phyloP scores from a whole-genome alignment of 2,797 vertebrate species.

The Typhlichthys subterraneus region DNA sequence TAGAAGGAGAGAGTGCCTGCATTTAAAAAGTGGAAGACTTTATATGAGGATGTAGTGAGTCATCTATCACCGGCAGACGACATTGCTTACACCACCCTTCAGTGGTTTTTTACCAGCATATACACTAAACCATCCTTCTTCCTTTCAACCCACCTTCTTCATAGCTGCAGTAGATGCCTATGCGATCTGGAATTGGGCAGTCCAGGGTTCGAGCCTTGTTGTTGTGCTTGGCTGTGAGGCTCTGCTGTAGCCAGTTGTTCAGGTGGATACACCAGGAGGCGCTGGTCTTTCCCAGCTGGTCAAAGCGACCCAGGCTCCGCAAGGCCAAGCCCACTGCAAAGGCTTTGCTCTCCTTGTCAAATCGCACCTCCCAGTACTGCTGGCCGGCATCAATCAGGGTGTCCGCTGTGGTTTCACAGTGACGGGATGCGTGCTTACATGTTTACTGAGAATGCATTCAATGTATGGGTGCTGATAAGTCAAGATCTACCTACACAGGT shows the following conservation, averaged over 20 bases:
- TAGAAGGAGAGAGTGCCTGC: slow-evolving; percentile 90
- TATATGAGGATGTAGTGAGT: background rate
- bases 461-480: no score
- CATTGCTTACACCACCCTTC: no score
- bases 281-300: slow-evolving; percentile 90
- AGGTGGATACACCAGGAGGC: slow-evolving; percentile 95
- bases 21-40: slow-evolving; percentile 1
- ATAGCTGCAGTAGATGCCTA: slow-evolving; percentile 92
- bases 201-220: slow-evolving; percentile 94
- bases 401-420: slow-evolving; percentile 77
- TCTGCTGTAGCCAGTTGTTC: slow-evolving; percentile 98
- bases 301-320: slow-evolving; percentile 89
- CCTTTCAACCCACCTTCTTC: slow-evolving; percentile 81
- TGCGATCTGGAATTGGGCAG: slow-evolving; percentile 85
- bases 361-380: slow-evolving; percentile 94
- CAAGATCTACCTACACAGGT: no score
- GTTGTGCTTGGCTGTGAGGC: slow-evolving; percentile 94
- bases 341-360: slow-evolving; percentile 93
- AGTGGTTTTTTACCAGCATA: no score
- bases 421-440: background rate
- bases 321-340: slow-evolving; percentile 89
- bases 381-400: slow-evolving; percentile 88
- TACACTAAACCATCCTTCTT: no score
- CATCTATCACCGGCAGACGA: background rate
- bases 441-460: background rate